Evolutionary conservation across 92 coral and sea anemone species (phyloP), one percentile per base, ranked within the genome.

Genomic region (Heliopora coerulea): DNA sequence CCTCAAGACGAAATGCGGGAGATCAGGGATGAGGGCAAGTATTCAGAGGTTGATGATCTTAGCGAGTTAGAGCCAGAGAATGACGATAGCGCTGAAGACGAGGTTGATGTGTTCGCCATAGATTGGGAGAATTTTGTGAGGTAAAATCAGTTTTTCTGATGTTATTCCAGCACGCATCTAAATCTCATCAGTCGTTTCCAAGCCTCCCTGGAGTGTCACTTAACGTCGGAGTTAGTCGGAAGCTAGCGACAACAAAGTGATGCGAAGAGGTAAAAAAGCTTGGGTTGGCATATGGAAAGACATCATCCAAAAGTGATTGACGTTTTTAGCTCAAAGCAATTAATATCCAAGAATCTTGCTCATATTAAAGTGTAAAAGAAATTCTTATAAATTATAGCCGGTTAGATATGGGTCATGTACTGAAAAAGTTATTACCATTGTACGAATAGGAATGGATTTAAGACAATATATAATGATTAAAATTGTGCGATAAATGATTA

Each of bases 21-120:
- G 33, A 31, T 67, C 65, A 85, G 91, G 65, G 89, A 89, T 64
- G 74, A 67, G 74, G 97, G 97, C 44, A 96, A 92, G 52, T 96
- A 89, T 67, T 85, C 92, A 1, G 97, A 92, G 23, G 90, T 92
- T 56, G 97, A 92, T 78, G 97, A 92, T 58, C 82, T 92, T 40
- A 92, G 97, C 42, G 97, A 92, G 79, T 58, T 92, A 18, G 97
- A 67, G 20, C 48, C 88, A 10, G 97, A 44, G 19, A 29, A 88
- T 56, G 97, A 82, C 17, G 89, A 87, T 35, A 91, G 86, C 24
- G 91, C 83, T n/a, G 91, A 92, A 15, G 90, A 85, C 5, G 96
- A 59, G 11, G 0, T 23, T 46, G 74, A 67, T 18, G 74, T 67
- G 14, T 67, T 49, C 24, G 52, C 74, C 1, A 49, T 67, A 20